Evolutionary conservation across 2,888 invertebrate species (phyloP).

Genomic region (Hartigia nigra): DNA sequence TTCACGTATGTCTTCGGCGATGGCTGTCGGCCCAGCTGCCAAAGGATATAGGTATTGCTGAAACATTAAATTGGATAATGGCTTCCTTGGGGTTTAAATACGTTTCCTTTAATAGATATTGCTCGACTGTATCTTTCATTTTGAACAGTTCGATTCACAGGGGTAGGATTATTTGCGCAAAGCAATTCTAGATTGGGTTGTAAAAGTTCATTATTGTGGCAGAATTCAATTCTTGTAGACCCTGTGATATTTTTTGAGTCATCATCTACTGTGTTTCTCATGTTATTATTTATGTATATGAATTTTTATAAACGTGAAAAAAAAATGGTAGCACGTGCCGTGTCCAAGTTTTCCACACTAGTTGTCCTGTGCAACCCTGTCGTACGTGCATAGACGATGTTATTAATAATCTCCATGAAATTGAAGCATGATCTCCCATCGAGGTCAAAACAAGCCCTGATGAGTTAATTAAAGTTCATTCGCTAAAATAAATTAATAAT

Average conservation of each 20-base stretch:
- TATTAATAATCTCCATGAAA: not conserved
- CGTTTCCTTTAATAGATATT: not conserved
- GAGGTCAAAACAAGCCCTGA: not conserved
- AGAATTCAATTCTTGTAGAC: not conserved
- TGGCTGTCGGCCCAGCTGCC: not conserved
- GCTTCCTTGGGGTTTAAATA: not conserved
- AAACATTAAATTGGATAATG: not conserved
- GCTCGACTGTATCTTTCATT: not conserved
- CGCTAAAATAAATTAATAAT: not conserved
- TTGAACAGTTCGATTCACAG: not conserved
- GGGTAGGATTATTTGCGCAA: not conserved
- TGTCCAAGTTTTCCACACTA: not conserved
- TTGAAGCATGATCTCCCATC: not conserved
- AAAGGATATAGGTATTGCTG: not conserved
- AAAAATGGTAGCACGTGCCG: not conserved
- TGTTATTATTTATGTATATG: not conserved
- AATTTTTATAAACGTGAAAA: not conserved
- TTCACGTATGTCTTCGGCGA: not conserved
- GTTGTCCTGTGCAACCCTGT: not conserved
- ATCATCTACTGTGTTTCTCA: not conserved
- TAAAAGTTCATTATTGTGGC: not conserved
- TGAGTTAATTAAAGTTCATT: not conserved
- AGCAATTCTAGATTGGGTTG: not conserved
- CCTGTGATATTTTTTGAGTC: not conserved
- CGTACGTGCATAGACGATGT: not conserved